phyloP scores from a whole-genome alignment of 2,113 vertebrate species.

The Ariopsis seemanni region DNA sequence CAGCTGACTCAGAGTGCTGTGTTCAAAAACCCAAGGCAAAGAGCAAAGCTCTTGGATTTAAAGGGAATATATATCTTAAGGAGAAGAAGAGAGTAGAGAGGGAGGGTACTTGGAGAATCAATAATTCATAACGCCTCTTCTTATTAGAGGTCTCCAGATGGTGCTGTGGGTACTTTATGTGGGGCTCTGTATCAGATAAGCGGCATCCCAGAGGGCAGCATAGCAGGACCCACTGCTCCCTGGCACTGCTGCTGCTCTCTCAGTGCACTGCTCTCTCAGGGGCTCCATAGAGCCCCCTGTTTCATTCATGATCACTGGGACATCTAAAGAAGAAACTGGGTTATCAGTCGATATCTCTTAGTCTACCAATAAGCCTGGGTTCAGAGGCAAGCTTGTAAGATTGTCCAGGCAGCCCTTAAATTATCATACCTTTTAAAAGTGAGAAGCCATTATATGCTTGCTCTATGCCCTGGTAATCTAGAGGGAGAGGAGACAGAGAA shows the following conservation, averaged over 20 bases:
- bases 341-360: constrained; percentile 57
- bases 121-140: constrained; percentile 76
- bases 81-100: constrained; percentile 21
- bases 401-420: constrained; percentile 39
- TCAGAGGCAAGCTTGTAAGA: constrained; percentile 51
- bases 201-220: constrained; percentile 51
- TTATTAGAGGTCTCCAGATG: constrained; percentile 74
- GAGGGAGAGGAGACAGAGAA: background rate
- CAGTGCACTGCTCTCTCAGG: background rate
- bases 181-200: constrained; percentile 69
- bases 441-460: background rate
- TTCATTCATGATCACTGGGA: constrained; percentile 65
- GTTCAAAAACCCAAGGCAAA: constrained; percentile 67
- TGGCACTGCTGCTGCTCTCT: constrained; percentile 40
- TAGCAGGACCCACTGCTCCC: constrained; percentile 58
- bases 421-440: constrained; percentile 25
- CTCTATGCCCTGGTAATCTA: background rate
- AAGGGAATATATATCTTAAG: constrained; percentile 71
- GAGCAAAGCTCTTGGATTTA: constrained; percentile 69
- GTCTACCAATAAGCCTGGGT: constrained; percentile 60
- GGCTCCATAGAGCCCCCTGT: constrained; percentile 48
- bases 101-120: constrained; percentile 62
- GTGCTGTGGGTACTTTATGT: constrained; percentile 61
- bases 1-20: constrained; percentile 57
- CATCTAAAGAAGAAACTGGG: constrained; percentile 39